A percentile compares a stretch with the other conserved stretches of the same genome.
These are phyloP conservation scores for Aptenodytes patagonicus DNA, from an alignment of 2,113 vertebrate species.

Conservation along the genomic window DNA sequence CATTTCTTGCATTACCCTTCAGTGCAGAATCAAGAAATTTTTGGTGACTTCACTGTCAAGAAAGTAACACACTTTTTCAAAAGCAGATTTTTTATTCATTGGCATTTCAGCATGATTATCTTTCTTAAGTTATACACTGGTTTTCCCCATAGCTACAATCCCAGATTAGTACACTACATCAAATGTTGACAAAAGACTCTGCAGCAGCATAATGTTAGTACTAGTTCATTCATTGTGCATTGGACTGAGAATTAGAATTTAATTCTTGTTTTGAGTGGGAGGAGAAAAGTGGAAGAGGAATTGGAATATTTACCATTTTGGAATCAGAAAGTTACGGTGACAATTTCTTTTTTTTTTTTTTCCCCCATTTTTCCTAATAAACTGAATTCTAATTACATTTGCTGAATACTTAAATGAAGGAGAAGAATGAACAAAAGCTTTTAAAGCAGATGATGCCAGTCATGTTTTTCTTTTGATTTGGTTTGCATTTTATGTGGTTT, in stretches of 20 bases:
- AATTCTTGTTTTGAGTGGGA: background rate
- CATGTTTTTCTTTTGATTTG: slow-evolving; percentile 25
- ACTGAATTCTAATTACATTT: background rate
- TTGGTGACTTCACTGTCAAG: background rate
- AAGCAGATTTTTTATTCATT: background rate
- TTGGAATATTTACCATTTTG: background rate
- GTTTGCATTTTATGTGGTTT: slow-evolving; percentile 9
- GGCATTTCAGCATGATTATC: background rate
- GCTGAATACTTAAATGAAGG: background rate
- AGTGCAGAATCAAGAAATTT: background rate
- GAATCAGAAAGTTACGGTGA: background rate
- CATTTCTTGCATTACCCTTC: background rate
- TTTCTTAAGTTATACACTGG: background rate
- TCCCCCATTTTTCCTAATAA: background rate
- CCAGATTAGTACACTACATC: background rate
- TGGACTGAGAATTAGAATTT: background rate
- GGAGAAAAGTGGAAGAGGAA: background rate
- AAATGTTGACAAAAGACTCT: background rate
- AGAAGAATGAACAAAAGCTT: slow-evolving; percentile 5
- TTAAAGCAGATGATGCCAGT: background rate
- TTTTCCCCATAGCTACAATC: background rate
- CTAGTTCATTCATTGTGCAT: background rate
- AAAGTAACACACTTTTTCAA: background rate
- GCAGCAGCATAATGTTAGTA: background rate
- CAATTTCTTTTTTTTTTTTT: background rate